Base-by-base conservation (phyloP, 2,888 invertebrate genomes). In the Dryomyza anilis region DNA sequence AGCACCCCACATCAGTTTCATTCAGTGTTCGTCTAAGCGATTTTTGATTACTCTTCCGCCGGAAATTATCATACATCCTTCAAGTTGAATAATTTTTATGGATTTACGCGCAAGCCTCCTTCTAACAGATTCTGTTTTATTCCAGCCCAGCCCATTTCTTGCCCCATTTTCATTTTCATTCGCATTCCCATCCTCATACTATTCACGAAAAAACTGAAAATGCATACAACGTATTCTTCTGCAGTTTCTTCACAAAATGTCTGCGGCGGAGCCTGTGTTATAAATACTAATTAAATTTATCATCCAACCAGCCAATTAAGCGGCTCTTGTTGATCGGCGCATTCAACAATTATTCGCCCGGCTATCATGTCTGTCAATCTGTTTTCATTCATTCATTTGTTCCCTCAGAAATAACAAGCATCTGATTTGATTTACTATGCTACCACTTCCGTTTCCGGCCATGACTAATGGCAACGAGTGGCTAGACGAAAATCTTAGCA, bases 61-160 rank as follows among this genome's bases (percentile, higher is more conserved):
- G 83, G 81, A 82, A 81, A 82, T 82, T 82, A 82, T 83, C 83
- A 83, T 82, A 81, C 78, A 82, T 82, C 81, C 82, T 82, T 82
- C 78, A 81, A 77, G 78, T 77, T 80, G 81, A 83, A 81, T 81
- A 81, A 82, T 78, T 82, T 81, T 79, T 76, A 79, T 77, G 76
- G 73, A 21, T 33, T 16, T n/a, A 10, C 43, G 52, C 52, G 52
- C 14, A 27, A 14, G 5, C 29, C 6, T 27, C 16, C 16, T 50
- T 50, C 27, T 25, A n/a, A 21, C 16, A 25, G 12, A 29, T 29
- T 50, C 14, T 21, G 14, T 50, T 50, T 50, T 12, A 12, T 50
- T 23, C 27, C 6, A 23, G 7, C n/a, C 30, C 7, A 25, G 16
- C n/a, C 8, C 2, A n/a, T 21, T 46, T 16, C 7, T 46, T 12